Conservation (phyloP, 2,113 vertebrate genomes). For the Bothrops jararaca region DNA sequence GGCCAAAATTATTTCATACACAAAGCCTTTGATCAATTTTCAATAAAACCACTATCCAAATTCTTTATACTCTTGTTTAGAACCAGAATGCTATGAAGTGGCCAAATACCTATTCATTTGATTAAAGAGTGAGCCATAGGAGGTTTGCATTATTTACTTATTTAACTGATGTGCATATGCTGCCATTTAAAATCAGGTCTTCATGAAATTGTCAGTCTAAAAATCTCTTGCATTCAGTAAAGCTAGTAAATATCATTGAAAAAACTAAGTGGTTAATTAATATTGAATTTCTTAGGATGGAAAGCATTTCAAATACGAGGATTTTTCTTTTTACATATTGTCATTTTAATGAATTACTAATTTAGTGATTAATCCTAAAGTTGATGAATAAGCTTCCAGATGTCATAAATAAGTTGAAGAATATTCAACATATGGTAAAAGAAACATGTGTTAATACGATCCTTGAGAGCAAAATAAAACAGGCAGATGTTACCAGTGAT, state of each 20-base stretch:
- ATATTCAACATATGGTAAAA: conserved; percentile 29
- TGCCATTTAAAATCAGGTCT: background rate
- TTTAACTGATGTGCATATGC: background rate
- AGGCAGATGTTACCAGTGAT: background rate
- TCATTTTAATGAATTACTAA: conserved; percentile 10
- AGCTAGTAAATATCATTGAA: background rate
- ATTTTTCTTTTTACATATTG: background rate
- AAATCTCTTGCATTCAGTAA: background rate
- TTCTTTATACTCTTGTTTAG: background rate
- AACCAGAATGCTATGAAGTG: background rate
- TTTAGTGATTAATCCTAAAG: conserved; percentile 20
- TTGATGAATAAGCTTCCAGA: background rate
- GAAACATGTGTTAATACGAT: conserved; percentile 18
- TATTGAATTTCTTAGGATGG: background rate
- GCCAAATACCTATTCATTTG: background rate
- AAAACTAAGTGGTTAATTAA: background rate
- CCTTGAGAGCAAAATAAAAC: background rate
- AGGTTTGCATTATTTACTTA: background rate
- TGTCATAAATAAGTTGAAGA: conserved; percentile 25
- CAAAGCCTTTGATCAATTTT: background rate
- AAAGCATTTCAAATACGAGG: background rate
- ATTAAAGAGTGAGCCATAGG: background rate
- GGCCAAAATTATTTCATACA: background rate
- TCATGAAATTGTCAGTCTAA: background rate
- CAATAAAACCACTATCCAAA: background rate